Percentiles rank a stretch among this genome's conserved stretches.
phyloP scores from a whole-genome alignment of 1,140 invertebrate genomes.

The Drosophila varians region DNA sequence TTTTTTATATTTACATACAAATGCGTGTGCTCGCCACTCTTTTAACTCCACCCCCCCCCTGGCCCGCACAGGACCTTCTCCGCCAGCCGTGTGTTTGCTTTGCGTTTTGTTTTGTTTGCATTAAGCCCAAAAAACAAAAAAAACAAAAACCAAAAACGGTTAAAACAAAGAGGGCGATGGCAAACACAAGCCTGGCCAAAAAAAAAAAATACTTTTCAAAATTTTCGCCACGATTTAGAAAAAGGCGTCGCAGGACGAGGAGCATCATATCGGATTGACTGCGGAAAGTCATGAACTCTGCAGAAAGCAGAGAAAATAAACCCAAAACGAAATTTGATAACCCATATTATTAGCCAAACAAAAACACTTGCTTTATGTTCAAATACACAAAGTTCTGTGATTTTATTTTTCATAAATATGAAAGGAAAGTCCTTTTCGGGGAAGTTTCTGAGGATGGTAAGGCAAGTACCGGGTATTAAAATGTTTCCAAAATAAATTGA shows the following conservation, averaged over 20 bases:
- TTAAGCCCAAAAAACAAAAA: conserved; percentile 48
- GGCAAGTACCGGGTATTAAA: neutral
- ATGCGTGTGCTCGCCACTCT: conserved; percentile 27
- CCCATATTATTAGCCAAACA: neutral
- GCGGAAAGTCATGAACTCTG: neutral
- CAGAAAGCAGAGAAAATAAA: neutral
- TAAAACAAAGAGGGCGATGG: neutral
- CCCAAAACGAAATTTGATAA: neutral
- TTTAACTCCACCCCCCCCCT: neutral
- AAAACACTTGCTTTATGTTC: neutral
- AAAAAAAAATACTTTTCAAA: conserved; percentile 13
- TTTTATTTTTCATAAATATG: neutral
- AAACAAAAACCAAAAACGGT: conserved; percentile 9
- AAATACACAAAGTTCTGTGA: neutral
- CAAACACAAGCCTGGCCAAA: conserved; percentile 4
- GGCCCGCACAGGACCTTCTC: neutral
- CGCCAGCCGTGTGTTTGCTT: conserved; percentile 56
- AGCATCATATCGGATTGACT: neutral
- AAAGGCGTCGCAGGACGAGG: neutral
- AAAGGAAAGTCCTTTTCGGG: too few relatives aligned
- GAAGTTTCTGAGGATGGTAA: too few relatives aligned
- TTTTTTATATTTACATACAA: conserved; percentile 76
- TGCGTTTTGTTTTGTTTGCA: conserved; percentile 73
- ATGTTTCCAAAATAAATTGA: too few relatives aligned
- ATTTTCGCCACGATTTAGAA: neutral